These are phyloP conservation scores for Paramormyrops hopkinsi DNA, from an alignment of 2,797 vertebrate genomes.

Conservation along the genomic window DNA sequence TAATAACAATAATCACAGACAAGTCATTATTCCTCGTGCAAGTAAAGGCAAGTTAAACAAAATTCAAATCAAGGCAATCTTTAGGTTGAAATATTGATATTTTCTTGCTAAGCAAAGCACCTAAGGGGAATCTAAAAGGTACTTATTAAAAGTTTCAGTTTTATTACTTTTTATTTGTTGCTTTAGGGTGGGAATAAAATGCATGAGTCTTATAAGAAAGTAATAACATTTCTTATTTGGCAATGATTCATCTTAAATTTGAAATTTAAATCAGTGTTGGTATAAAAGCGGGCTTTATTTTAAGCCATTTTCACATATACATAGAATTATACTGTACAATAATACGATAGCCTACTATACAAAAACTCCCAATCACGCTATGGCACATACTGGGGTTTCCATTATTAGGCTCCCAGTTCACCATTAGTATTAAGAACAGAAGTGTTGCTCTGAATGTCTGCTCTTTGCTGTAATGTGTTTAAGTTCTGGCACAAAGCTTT, in stretches of 20 bases:
- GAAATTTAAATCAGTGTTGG: slow-evolving; percentile 43
- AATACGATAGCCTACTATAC: slow-evolving; percentile 5
- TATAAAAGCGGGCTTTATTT: slow-evolving; percentile 31
- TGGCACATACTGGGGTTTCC: neutral
- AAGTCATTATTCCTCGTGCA: slow-evolving; percentile 51
- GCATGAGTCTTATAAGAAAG: slow-evolving; percentile 47
- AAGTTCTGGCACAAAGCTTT: slow-evolving; percentile 5
- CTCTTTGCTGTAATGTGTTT: slow-evolving; percentile 26
- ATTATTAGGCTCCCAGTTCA: neutral
- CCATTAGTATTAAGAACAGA: neutral
- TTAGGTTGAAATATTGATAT: slow-evolving; percentile 51
- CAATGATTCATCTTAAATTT: slow-evolving; percentile 43
- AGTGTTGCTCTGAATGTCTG: neutral
- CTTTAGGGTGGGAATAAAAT: slow-evolving; percentile 49
- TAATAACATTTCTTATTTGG: slow-evolving; percentile 50
- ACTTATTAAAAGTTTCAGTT: slow-evolving; percentile 67
- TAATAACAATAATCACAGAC: slow-evolving; percentile 37
- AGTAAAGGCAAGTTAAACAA: slow-evolving; percentile 37
- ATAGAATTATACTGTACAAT: slow-evolving; percentile 21
- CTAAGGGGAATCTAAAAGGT: slow-evolving; percentile 44
- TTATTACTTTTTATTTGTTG: slow-evolving; percentile 65
- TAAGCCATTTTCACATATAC: slow-evolving; percentile 10
- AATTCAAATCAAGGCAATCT: slow-evolving; percentile 40
- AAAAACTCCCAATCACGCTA: neutral
- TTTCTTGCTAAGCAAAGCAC: slow-evolving; percentile 51